A percentile compares a stretch with the other conserved stretches of the same genome.
phyloP scores from a whole-genome alignment of 2,113 vertebrate genomes.

The Phalacrocorax pelagicus region DNA sequence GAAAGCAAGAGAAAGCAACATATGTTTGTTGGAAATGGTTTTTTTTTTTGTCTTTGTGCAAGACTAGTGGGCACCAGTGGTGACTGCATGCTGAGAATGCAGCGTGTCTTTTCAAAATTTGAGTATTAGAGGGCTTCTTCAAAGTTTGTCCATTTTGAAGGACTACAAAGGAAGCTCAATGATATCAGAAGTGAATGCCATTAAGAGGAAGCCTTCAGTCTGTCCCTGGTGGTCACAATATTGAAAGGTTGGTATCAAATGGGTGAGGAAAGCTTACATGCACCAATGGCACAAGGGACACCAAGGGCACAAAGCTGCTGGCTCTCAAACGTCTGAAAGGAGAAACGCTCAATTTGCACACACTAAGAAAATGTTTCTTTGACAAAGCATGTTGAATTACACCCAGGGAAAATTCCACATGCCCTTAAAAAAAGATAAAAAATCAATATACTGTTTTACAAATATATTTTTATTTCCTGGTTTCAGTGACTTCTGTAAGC shows the following conservation, averaged over 20 bases:
- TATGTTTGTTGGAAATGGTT: not conserved
- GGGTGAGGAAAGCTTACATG: not conserved
- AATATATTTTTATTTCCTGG: constrained; percentile 9
- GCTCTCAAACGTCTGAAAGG: not conserved
- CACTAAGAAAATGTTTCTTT: not conserved
- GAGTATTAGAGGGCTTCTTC: not conserved
- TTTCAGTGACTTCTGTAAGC: constrained; percentile 23
- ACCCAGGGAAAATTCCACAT: not conserved
- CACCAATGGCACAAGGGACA: not conserved
- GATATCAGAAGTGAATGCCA: not conserved
- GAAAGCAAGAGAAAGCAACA: not conserved
- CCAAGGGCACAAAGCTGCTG: not conserved
- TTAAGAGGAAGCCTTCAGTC: not conserved
- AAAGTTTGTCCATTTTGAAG: not conserved
- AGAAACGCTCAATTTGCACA: not conserved
- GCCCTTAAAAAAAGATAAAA: not conserved
- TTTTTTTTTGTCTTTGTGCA: not conserved
- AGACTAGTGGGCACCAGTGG: not conserved
- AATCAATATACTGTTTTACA: not conserved
- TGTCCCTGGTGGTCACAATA: accelerated
- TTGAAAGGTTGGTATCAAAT: not conserved
- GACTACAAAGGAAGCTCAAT: not conserved
- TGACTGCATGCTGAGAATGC: not conserved
- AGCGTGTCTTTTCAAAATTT: not conserved
- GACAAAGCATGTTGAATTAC: not conserved